Evolutionary conservation across 2,797 vertebrate genomes (phyloP), one percentile per base, ranked within the genome.

Genomic region (Labroides dimidiatus): DNA sequence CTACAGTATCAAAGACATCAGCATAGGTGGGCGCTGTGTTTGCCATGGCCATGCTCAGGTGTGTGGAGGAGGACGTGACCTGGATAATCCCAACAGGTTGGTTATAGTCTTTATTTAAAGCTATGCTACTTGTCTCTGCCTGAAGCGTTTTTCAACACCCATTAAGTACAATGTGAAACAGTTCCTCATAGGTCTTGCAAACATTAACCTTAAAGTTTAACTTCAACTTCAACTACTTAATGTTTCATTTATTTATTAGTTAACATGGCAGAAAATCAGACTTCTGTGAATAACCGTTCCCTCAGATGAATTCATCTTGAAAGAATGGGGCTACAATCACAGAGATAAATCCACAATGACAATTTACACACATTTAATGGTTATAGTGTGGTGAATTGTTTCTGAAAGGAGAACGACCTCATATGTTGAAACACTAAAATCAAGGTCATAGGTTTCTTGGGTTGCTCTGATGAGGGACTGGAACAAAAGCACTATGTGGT

Each of bases 1-100:
- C 82, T 99, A 98, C 66, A 98, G 97, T 75, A 96, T 99, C 89
- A 98, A 98, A 90, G 97, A 98, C 85, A 96, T 99, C 92, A 98
- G 96, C 78, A 65, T 98, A 6, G 96, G 96, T 10, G 97, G 96
- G 33, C 93, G 92, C 30, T 98, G 97, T 81, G 96, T 96, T 75
- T 99, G 97, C 80, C 93, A 98, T 5, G 97, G 97, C 3, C 97
- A 99, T 17, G 96, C 97, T 6, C 93, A 95, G 68, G 86, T 80
- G 13, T 99, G 97, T 60, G 89, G 70, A 2, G 75, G 85, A 19
- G 74, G 86, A 7, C 86, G 84, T 55, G 85, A 86, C 71, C 58
- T 71, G 49, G 91, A 91, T 48, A 92, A 90, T 64, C 88, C 87
- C 45, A 90, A 77, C 52, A 91, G 89, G 87, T 94, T 84, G 63